These are phyloP conservation scores for Leptopilina syphax DNA, from an alignment of 2,888 invertebrate genomes.

Conservation along the genomic window DNA sequence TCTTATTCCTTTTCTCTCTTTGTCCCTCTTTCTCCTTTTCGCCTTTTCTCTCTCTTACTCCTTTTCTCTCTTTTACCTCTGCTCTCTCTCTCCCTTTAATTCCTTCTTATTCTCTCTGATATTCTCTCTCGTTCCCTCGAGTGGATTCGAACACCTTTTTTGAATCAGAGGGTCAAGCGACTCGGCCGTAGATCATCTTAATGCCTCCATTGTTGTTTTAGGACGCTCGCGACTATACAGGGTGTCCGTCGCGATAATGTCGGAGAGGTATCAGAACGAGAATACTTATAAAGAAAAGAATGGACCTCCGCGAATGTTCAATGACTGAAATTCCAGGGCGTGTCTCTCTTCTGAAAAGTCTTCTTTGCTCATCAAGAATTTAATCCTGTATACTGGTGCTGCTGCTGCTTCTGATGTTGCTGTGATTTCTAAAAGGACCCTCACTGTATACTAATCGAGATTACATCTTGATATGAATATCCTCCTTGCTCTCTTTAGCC, in stretches of 20 bases:
- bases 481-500: neutral
- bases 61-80: conserved; percentile 40
- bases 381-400: conserved; percentile 25
- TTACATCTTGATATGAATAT: conserved; percentile 15
- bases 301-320: conserved; percentile 41
- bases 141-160: conserved; percentile 75
- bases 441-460: neutral
- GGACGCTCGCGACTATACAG: conserved; percentile 71
- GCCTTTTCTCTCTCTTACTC: no score
- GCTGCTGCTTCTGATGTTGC: neutral
- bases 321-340: conserved; percentile 59
- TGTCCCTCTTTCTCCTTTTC: conserved; percentile 45
- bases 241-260: conserved; percentile 68
- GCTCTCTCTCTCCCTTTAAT: conserved; percentile 27
- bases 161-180: conserved; percentile 76
- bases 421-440: neutral
- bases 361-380: conserved; percentile 41
- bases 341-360: conserved; percentile 44
- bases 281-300: conserved; percentile 34
- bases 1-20: no score
- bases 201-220: conserved; percentile 76
- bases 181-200: conserved; percentile 76
- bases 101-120: conserved; percentile 43
- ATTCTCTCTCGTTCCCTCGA: conserved; percentile 60
- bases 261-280: conserved; percentile 61